Conservation (phyloP, 2,888 invertebrate species). For the Axea sp. region DNA sequence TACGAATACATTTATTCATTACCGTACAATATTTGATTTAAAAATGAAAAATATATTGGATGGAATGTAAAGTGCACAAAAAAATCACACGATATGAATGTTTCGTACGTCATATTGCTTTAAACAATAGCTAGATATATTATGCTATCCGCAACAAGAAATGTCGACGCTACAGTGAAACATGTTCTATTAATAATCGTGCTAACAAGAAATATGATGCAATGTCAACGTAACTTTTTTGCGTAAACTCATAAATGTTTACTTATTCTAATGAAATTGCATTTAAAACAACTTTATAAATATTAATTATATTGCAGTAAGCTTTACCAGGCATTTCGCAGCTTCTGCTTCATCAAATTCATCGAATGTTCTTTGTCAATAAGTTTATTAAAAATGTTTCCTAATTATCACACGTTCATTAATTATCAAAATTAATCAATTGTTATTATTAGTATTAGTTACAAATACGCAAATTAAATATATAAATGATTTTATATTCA, state of each 20-base stretch:
- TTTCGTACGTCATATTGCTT: conserved; percentile 30
- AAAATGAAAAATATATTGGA: conserved; percentile 2
- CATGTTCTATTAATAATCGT: conserved; percentile 37
- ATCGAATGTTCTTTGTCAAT: no score
- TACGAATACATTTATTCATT: not conserved
- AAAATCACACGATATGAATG: conserved; percentile 14
- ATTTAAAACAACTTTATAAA: conserved; percentile 6
- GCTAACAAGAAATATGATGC: conserved; percentile 40
- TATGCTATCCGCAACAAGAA: conserved; percentile 39
- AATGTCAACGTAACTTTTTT: conserved; percentile 22
- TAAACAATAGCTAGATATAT: conserved; percentile 36
- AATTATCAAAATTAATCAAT: no score
- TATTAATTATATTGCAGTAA: conserved; percentile 12
- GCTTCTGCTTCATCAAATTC: no score
- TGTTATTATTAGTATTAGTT: no score
- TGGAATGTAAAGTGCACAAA: not conserved
- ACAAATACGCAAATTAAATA: no score
- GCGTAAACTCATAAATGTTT: conserved; percentile 22
- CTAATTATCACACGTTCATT: no score
- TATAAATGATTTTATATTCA: no score
- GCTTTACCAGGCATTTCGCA: no score
- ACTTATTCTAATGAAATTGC: conserved; percentile 38
- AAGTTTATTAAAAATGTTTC: no score
- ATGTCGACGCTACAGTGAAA: conserved; percentile 26
- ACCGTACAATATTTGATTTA: not conserved